Base-by-base conservation (phyloP, 2,113 vertebrate species). In the Poecile atricapillus region DNA sequence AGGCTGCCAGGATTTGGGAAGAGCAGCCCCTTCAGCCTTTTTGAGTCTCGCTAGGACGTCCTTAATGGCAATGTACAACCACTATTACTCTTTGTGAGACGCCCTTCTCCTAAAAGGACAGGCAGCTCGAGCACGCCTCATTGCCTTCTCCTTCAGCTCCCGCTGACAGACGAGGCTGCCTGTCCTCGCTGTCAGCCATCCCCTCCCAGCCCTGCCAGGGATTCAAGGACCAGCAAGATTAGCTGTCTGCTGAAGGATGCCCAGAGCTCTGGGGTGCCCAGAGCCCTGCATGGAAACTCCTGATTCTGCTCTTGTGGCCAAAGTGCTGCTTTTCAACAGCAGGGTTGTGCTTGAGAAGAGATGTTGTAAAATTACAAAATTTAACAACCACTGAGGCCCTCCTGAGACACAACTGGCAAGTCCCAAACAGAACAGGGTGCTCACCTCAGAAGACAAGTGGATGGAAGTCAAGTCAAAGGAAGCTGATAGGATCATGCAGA, bases 131-230 rank as follows among this genome's bases (percentile, higher is more conserved):
- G 71, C 70, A 71, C 3, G 10, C 44, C 58, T 82, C 60, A 46
- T 7, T 76, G 70, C 91, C 67, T 80, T 62, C 83, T 83, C 86
- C 63, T 90, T 89, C 71, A 83, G 79, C 70, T 70, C 9, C 31
- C 0, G 3, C 64, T 75, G 75, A 68, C 27, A 18, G 70, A 63
- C 17, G 4, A 89, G 49, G 80, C 39, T 59, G 83, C 41, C 59
- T 35, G 67, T 60, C 71, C 87, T 83, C 39, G 23, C 83, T 41
- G 39, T 63, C 74, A 60, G 68, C 12, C 33, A 31, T 55, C 80
- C 74, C 93, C 70, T 90, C 80, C 84, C 71, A 89, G 44, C n/a
- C 64, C 49, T 10, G 37, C 55, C 3, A 58, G 9, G n/a, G 11
- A 90, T 6, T 65, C 83, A 81, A 73, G 73, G 75, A 75, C 71